phyloP scores from a whole-genome alignment of 2,888 invertebrate species.

The Petrolisthes manimaculis region DNA sequence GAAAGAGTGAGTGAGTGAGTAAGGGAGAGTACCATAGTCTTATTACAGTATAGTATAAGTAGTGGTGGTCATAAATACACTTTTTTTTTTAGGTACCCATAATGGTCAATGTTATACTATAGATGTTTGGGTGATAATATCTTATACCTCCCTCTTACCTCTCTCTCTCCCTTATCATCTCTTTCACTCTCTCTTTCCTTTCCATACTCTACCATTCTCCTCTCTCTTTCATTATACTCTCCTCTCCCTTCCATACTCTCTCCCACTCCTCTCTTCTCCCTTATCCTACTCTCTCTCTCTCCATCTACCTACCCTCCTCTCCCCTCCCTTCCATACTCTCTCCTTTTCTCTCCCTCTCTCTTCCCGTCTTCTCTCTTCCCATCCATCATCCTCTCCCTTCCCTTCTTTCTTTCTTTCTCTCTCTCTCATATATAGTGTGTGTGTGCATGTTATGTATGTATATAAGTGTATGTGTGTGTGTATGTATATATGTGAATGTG shows the following conservation, averaged over 20 bases:
- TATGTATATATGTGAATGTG: no score
- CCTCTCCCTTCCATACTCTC: neutral
- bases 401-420: no score
- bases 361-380: neutral
- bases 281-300: neutral
- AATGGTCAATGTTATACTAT: neutral
- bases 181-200: neutral
- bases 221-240: neutral
- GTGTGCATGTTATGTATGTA: no score
- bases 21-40: neutral
- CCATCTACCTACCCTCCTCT: neutral
- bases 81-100: neutral
- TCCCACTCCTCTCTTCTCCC: neutral
- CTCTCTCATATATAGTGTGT: neutral
- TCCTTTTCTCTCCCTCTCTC: neutral
- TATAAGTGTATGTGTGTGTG: no score
- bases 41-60: neutral
- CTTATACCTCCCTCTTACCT: neutral
- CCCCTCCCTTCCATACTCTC: neutral
- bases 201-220: neutral
- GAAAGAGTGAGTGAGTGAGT: slow-evolving; percentile 18
- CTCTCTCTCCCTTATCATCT: neutral
- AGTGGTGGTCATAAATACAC: neutral
- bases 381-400: neutral
- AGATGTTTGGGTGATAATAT: neutral